Evolutionary conservation across 1,140 invertebrate genomes (phyloP).

Genomic region (Ptiloglossa arizonensis): DNA sequence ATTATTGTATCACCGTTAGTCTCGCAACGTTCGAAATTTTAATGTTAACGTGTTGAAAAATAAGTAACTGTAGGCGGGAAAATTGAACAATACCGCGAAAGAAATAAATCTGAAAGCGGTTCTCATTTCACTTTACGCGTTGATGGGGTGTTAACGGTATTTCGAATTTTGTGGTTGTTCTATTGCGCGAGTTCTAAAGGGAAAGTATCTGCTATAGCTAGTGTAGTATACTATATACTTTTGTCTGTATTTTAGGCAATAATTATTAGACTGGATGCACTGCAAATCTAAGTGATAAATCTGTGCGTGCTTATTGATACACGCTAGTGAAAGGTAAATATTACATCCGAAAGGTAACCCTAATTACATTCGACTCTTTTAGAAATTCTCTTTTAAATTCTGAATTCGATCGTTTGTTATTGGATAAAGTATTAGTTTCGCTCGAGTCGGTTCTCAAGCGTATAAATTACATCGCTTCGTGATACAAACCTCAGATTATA

Average conservation of each 20-base stretch:
- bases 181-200: conserved; percentile 8
- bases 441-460: background rate
- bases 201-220: background rate
- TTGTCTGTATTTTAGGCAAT: background rate
- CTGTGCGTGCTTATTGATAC: background rate
- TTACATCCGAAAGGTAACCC: background rate
- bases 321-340: background rate
- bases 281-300: background rate
- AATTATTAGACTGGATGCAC: background rate
- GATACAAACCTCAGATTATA: background rate
- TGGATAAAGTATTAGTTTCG: background rate
- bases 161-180: conserved; percentile 6
- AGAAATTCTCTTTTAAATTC: background rate
- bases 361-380: background rate
- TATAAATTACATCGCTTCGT: background rate
- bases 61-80: conserved; percentile 26
- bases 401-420: background rate
- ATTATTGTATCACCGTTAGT: no score
- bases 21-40: background rate
- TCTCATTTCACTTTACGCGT: conserved; percentile 31
- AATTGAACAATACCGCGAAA: conserved; percentile 45
- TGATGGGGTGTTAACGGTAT: conserved; percentile 46
- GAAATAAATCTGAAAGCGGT: conserved; percentile 37
- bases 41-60: background rate
- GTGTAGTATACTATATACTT: no score